Evolutionary conservation across 2,888 invertebrate genomes (phyloP).

Genomic region (Xylota segnis): DNA sequence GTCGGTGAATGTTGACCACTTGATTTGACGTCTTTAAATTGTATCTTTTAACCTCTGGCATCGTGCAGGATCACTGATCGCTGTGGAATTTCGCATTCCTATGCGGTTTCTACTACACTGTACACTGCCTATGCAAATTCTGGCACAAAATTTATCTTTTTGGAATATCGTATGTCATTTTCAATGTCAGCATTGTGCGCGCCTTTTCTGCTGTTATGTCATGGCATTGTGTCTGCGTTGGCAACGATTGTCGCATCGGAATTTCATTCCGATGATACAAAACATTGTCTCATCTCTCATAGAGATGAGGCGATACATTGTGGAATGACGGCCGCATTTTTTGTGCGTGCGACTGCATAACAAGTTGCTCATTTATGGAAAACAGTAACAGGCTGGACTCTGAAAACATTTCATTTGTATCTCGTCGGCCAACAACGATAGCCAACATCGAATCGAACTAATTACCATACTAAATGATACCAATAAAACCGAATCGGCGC

Average conservation of each 20-base stretch:
- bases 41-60: conserved; percentile 55
- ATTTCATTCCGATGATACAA: background rate
- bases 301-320: conserved; percentile 7
- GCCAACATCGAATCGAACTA: conserved; percentile 13
- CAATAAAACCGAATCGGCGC: background rate
- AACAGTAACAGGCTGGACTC: conserved; percentile 5
- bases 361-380: conserved; percentile 31
- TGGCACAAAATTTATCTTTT: background rate
- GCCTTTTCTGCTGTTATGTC: conserved; percentile 22
- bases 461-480: conserved; percentile 42
- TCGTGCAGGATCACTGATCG: conserved; percentile 54
- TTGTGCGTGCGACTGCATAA: conserved; percentile 29
- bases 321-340: conserved; percentile 18
- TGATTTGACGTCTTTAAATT: conserved; percentile 50
- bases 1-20: conserved; percentile 58
- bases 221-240: conserved; percentile 1
- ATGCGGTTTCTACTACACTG: conserved; percentile 25
- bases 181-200: conserved; percentile 46
- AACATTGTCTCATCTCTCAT: background rate
- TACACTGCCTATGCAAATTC: conserved; percentile 36
- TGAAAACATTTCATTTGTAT: conserved; percentile 19
- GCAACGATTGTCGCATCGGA: background rate
- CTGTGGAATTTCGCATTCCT: conserved; percentile 51
- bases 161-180: conserved; percentile 13
- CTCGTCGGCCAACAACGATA: conserved; percentile 42